Conservation (phyloP, 2,797 vertebrate genomes). For the Pseudomugil tenellus region DNA sequence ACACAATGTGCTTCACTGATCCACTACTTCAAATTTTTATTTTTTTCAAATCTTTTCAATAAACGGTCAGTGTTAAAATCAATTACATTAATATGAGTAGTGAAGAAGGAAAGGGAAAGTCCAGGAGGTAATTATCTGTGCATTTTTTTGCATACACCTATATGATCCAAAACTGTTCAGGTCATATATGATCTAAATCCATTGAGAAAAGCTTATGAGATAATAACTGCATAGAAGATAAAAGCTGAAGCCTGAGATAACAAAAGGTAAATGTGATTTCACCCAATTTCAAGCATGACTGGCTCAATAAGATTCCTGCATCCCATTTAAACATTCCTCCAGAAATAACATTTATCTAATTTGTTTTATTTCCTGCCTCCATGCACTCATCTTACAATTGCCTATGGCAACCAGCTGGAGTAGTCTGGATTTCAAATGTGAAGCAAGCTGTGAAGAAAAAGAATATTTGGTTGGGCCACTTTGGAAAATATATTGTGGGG, state of each 20-base stretch:
- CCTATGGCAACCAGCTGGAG: slow-evolving; percentile 57
- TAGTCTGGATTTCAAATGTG: slow-evolving; percentile 28
- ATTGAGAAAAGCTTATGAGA: slow-evolving; percentile 8
- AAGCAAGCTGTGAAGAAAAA: slow-evolving; percentile 34
- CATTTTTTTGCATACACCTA: neutral
- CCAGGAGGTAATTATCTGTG: neutral
- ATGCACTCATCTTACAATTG: slow-evolving; percentile 61
- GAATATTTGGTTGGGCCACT: slow-evolving; percentile 47
- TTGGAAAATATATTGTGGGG: slow-evolving; percentile 42
- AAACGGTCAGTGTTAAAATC: slow-evolving; percentile 44
- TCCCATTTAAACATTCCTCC: slow-evolving; percentile 80
- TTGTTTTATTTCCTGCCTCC: slow-evolving; percentile 74
- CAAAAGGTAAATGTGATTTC: slow-evolving; percentile 76
- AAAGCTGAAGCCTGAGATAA: slow-evolving; percentile 45
- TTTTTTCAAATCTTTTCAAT: slow-evolving; percentile 42
- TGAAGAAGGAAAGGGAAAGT: slow-evolving; percentile 2
- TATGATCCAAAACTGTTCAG: slow-evolving; percentile 2
- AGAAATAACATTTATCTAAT: slow-evolving; percentile 85
- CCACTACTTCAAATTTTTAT: slow-evolving; percentile 41
- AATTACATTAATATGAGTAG: slow-evolving; percentile 41
- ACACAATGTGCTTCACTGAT: slow-evolving; percentile 26
- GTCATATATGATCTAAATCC: slow-evolving; percentile 22
- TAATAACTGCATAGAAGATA: slow-evolving; percentile 39
- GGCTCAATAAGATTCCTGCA: slow-evolving; percentile 75
- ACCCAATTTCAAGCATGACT: slow-evolving; percentile 84